Evolutionary conservation across 2,888 invertebrate genomes (phyloP).

Genomic region (Dryobota labecula): DNA sequence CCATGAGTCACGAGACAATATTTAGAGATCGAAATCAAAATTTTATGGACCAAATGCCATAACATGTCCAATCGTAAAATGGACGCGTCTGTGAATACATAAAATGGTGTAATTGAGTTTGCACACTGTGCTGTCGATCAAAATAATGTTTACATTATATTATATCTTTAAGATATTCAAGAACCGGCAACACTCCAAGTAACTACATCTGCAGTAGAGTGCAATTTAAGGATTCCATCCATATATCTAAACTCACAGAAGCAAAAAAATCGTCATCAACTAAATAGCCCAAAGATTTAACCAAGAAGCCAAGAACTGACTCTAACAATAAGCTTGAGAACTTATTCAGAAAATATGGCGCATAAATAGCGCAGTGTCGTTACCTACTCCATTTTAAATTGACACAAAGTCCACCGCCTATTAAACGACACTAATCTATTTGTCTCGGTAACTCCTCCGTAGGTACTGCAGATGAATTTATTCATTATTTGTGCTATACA

Average conservation of each 20-base stretch:
- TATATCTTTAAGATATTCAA: slow-evolving; percentile 4
- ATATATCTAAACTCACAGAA: neutral
- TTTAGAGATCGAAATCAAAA: slow-evolving; percentile 76
- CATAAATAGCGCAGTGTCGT: neutral
- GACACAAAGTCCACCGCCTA: slow-evolving; percentile 41
- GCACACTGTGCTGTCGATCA: slow-evolving; percentile 34
- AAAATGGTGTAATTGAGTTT: slow-evolving; percentile 64
- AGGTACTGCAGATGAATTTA: slow-evolving; percentile 40
- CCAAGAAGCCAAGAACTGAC: neutral
- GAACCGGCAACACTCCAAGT: neutral
- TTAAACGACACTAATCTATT: slow-evolving; percentile 36
- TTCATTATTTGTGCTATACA: slow-evolving; percentile 33
- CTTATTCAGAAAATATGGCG: neutral
- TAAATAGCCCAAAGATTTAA: slow-evolving; percentile 1
- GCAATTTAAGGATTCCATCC: neutral
- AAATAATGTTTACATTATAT: slow-evolving; percentile 20
- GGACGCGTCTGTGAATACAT: slow-evolving; percentile 75
- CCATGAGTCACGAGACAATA: slow-evolving; percentile 68
- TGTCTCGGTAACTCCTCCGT: slow-evolving; percentile 25
- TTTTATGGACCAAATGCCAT: slow-evolving; percentile 77
- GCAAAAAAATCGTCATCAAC: slow-evolving; percentile 10
- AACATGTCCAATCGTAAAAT: slow-evolving; percentile 75
- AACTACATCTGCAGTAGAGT: neutral
- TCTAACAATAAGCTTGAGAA: neutral
- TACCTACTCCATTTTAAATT: slow-evolving; percentile 44